Evolutionary conservation across 2,797 vertebrate genomes (phyloP), one percentile per base, ranked within the genome.

Genomic region (Oryzias dopingdopingensis): DNA sequence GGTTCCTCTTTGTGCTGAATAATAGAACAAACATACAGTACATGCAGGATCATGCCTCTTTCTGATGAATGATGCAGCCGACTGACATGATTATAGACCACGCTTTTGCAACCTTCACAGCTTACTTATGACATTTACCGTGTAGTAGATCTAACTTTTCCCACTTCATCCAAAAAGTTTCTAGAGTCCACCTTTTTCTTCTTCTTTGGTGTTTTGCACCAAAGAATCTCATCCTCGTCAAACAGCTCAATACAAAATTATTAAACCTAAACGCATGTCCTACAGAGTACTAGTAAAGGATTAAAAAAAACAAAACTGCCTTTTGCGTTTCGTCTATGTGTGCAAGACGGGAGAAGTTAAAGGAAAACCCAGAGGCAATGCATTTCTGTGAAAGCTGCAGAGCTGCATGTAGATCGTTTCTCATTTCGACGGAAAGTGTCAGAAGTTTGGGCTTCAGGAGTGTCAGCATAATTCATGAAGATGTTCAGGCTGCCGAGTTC

Each of bases 401-500:
- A 68, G 69, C 55, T 14, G 48, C 4, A 14, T 24, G 32, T 68
- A 42, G 52, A 61, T 41, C 17, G 17, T 57, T 67, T 52, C 60
- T 77, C 55, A 64, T 82, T 76, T 79, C 56, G 62, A 74, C 59
- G 51, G 41, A 59, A 72, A 58, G 53, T 49, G 54, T 66, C 14
- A 56, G 40, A 70, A 63, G 52, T 80, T 69, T 58, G 57, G 74
- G 72, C 20, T 37, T 72, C 55, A 48, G 54, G 52, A 72, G 59
- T 18, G 62, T 83, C 67, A 59, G 71, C 76, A 83, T 77, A 79
- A 76, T 85, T 82, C 54, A 76, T 78, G 56, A 66, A 55, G 46
- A 64, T 43, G 52, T 53, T 64, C 24, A 65, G 56, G 59, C 42
- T 52, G 43, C 52, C 15, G 15, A 80, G 63, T 68, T 83, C 49